Evolutionary conservation across 2,113 vertebrate genomes (phyloP).

Genomic region (Sardina pilchardus): DNA sequence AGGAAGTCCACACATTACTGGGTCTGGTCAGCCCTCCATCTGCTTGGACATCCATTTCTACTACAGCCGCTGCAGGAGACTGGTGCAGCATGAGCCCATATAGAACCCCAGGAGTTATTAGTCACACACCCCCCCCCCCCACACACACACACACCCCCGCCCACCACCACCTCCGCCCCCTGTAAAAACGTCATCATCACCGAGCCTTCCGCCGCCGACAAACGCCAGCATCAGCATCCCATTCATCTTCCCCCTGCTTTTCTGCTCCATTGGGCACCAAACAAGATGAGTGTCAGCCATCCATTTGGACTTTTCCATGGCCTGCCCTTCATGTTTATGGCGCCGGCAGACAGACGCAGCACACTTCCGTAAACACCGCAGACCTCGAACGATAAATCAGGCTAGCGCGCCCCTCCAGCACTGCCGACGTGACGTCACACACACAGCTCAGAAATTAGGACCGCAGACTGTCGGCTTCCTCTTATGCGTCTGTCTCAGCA

Average conservation of each 20-base stretch:
- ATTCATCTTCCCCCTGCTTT: neutral
- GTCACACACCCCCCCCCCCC: no score
- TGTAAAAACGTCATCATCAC: slow-evolving; percentile 5
- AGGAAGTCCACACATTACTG: no score
- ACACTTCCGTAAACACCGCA: neutral
- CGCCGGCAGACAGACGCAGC: neutral
- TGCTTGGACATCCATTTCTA: neutral
- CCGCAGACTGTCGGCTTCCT: neutral
- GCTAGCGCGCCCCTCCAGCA: neutral
- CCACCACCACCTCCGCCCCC: neutral
- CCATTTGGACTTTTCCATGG: slow-evolving; percentile 8
- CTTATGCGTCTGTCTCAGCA: neutral
- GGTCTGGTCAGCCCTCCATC: no score
- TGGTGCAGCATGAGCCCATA: neutral
- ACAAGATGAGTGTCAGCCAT: slow-evolving; percentile 1
- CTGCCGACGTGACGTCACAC: neutral
- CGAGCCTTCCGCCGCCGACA: neutral
- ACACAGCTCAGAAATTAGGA: neutral
- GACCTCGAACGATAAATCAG: neutral
- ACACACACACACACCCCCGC: no score
- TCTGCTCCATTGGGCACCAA: slow-evolving; percentile 9
- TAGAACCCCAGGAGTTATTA: slow-evolving; percentile 6
- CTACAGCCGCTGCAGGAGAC: neutral
- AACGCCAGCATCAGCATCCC: neutral
- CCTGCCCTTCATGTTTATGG: slow-evolving; percentile 13